Evolutionary conservation across 2,888 invertebrate genomes (phyloP), one percentile per base, ranked within the genome.

Genomic region (Synergus itoensis): DNA sequence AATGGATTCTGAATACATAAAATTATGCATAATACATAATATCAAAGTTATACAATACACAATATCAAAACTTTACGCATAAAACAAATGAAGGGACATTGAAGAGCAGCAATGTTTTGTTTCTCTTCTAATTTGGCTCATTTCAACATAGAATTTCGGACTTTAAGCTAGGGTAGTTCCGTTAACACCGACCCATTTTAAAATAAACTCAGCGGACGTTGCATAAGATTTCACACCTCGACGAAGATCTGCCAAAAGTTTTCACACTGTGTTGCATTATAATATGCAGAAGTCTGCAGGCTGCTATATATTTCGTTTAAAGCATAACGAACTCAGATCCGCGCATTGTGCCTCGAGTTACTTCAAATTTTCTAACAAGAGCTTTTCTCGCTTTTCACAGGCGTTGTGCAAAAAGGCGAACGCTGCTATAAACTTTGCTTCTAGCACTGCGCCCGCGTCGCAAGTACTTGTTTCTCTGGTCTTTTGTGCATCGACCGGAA

Each of bases 271-370:
- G 53, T 53, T 53, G 53, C 53, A 53, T 18, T 18, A 9, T 53
- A 53, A 53, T 53, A 53, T n/a, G n/a, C n/a, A 53, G 53, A 16
- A 53, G n/a, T 53, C 16, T 53, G 16, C n/a, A 8, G 53, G n/a
- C 53, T 53, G n/a, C 53, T 16, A 45, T 45, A 45, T 69, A 69
- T 21, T 69, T 69, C 48, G 28, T 21, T 69, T 48, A 45, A 48
- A 48, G 69, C 28, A 69, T 21, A 69, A 69, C 69, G 69, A 69
- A 69, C 69, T 80, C 79, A 76, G 79, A 80, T 82, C 78, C 69
- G 79, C 75, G 69, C 57, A 77, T 78, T 82, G 77, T 63, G 76
- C 82, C 82, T 82, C 82, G 79, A 80, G 80, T 82, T 81, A 81
- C 80, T 78, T 77, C 78, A 80, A 80, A 80, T 80, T 82, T 82